These are phyloP conservation scores for Leptocoma aspasia DNA, from an alignment of 2,113 vertebrate genomes.

Conservation along the genomic window DNA sequence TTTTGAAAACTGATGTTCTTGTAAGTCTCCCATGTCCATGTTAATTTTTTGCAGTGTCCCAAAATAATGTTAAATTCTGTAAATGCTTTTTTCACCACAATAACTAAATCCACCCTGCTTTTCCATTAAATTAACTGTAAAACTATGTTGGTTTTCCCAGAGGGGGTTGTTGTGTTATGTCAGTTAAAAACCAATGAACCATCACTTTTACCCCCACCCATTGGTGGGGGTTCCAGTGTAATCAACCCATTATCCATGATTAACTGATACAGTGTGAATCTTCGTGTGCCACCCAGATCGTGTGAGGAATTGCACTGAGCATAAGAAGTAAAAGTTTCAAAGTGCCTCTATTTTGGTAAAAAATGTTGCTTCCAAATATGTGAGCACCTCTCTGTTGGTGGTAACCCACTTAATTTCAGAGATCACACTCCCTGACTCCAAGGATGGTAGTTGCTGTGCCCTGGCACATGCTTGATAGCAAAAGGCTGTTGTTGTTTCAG, in stretches of 20 bases:
- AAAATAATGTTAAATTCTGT: not conserved
- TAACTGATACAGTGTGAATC: not conserved
- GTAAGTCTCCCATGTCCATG: not conserved
- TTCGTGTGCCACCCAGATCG: not conserved
- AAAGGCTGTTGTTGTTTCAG: accelerated
- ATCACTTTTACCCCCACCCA: not conserved
- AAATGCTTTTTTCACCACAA: accelerated
- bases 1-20: not conserved
- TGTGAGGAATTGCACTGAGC: not conserved
- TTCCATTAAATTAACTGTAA: not conserved
- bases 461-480: not conserved
- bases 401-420: not conserved
- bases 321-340: not conserved
- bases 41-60: not conserved
- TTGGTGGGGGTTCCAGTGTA: not conserved
- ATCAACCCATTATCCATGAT: not conserved
- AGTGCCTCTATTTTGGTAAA: not conserved
- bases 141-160: not conserved
- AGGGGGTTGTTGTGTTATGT: not conserved
- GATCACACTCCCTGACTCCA: not conserved
- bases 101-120: not conserved
- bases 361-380: not conserved
- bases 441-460: not conserved
- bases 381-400: not conserved
- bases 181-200: not conserved